Percentiles rank a stretch among this genome's conserved stretches.
Evolutionary conservation across 2,888 invertebrate species (phyloP).

Genomic region (Cosmia trapezina): DNA sequence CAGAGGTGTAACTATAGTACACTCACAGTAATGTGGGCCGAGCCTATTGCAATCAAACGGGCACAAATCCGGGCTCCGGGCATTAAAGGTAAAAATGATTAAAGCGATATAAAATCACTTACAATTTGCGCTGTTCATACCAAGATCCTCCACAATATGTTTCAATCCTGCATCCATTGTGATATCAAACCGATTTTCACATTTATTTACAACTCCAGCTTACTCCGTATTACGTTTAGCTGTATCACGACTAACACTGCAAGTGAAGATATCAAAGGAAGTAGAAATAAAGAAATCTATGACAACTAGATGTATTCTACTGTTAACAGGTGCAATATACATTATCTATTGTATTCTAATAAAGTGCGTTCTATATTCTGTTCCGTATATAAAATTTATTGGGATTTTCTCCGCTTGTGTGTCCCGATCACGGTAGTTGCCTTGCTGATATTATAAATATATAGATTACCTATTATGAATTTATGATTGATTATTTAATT

Average conservation of each 20-base stretch:
- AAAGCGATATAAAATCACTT: conserved; percentile 16
- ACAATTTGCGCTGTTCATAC: conserved; percentile 24
- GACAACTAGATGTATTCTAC: conserved; percentile 42
- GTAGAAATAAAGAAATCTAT: conserved; percentile 42
- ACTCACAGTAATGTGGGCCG: too few species aligned
- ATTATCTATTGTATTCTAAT: conserved; percentile 71
- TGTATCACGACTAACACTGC: conserved; percentile 21
- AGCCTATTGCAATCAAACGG: too few species aligned
- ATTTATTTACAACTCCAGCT: background rate
- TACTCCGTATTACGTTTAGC: conserved; percentile 48
- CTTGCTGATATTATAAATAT: too few species aligned
- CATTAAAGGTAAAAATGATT: background rate
- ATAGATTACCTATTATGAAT: too few species aligned
- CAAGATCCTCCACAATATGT: conserved; percentile 47
- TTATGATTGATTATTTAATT: too few species aligned
- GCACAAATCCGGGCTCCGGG: too few species aligned
- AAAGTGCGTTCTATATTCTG: conserved; percentile 48
- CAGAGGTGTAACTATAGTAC: too few species aligned
- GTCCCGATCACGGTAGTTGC: too few species aligned
- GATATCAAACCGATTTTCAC: conserved; percentile 4
- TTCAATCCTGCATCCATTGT: conserved; percentile 52
- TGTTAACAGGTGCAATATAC: conserved; percentile 27
- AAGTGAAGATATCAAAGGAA: conserved; percentile 43
- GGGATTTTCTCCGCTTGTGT: background rate
- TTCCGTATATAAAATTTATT: conserved; percentile 25